Percentiles rank a stretch among this genome's conserved stretches.
Conservation (phyloP, 2,797 vertebrate species). For the Coreius guichenoti region DNA sequence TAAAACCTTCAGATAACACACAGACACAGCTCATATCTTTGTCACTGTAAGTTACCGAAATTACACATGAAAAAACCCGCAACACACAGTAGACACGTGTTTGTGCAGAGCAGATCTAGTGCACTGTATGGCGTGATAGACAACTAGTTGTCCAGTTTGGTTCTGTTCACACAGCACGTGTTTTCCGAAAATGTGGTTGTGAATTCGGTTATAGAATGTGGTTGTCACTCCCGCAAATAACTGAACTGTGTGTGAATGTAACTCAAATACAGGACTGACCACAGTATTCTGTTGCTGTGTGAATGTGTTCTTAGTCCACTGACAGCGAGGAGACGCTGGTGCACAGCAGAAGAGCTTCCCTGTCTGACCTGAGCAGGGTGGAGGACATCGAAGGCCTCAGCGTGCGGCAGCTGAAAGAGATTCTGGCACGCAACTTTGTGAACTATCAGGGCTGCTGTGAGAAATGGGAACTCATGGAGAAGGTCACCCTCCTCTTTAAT, state of each 20-base stretch:
- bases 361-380: constrained; percentile 81
- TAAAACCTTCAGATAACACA: not conserved
- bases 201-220: not conserved
- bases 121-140: too few species aligned
- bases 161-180: not conserved
- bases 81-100: not conserved
- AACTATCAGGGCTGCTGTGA: constrained; percentile 92
- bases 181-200: not conserved
- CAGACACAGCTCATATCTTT: not conserved
- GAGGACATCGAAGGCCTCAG: constrained; percentile 84
- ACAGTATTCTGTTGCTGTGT: not conserved
- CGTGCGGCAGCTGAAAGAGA: constrained; percentile 88
- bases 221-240: not conserved
- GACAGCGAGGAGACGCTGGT: constrained; percentile 82
- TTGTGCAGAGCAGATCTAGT: not conserved
- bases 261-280: not conserved
- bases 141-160: not conserved
- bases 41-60: not conserved
- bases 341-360: constrained; percentile 83
- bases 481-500: constrained; percentile 85
- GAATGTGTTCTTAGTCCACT: constrained; percentile 70
- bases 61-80: not conserved
- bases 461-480: constrained; percentile 90
- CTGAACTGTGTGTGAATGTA: not conserved
- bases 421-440: constrained; percentile 87